These are phyloP conservation scores for Enteromius fasciolatus DNA, from an alignment of 2,797 vertebrate genomes.

Conservation along the genomic window DNA sequence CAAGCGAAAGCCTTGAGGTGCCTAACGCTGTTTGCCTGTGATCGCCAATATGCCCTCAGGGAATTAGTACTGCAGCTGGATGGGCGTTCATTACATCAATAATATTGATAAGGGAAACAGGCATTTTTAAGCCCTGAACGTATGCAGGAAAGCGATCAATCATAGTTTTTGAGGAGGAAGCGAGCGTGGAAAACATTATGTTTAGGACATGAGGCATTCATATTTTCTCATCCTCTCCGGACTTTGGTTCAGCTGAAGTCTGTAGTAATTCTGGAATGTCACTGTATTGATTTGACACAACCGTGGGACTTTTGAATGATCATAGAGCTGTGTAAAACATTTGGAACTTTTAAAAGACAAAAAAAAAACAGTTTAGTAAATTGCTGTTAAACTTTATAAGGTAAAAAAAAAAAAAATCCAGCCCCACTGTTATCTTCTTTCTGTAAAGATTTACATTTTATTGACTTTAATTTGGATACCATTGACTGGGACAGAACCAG, in stretches of 20 bases:
- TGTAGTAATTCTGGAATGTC: not conserved
- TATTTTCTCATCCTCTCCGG: slow-evolving; percentile 1
- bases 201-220: not conserved
- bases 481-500: not conserved
- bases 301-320: not conserved
- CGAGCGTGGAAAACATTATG: not conserved
- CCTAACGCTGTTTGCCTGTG: slow-evolving; percentile 18
- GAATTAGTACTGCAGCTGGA: not conserved
- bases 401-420: not conserved
- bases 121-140: not conserved
- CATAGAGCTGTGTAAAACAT: not conserved
- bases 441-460: not conserved
- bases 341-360: not conserved
- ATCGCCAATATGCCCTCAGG: slow-evolving; percentile 13
- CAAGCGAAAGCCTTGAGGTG: slow-evolving; percentile 1
- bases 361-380: not conserved
- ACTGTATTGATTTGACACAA: slow-evolving; percentile 1
- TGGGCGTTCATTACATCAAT: not conserved
- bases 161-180: not conserved
- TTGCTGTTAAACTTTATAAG: not conserved
- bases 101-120: slow-evolving; percentile 10
- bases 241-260: slow-evolving; percentile 10
- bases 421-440: not conserved
- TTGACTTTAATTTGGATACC: not conserved
- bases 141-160: not conserved